Base-by-base conservation (phyloP, 1,140 invertebrate genomes). In the Metaphire vulgaris region DNA sequence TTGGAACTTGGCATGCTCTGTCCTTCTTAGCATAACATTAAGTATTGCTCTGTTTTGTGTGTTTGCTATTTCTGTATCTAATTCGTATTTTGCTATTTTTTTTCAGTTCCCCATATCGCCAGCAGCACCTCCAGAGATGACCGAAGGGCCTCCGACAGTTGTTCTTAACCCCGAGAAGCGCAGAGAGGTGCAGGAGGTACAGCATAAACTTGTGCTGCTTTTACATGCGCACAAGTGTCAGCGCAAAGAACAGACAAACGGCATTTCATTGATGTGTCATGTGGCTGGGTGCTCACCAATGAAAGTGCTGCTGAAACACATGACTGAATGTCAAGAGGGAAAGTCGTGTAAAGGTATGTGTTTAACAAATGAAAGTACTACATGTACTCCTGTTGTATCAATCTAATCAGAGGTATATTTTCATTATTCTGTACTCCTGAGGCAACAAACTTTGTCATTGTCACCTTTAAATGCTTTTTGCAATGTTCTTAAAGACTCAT, bases 211-310 rank as follows among this genome's bases (percentile, higher is more conserved):
- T 30, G 96, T 99, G 41, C 86, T 99, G 15, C 87, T 99, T 33
- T 88, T 99, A 28, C 98, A 99, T 87, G 97, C 98, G 33, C 97
- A 99, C 87, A 99, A 98, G 84, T 99, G 98, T 88, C 96, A 98
- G 86, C 89, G 94, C 68, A 88, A 96, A 64, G 96, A 99, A 77
- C 81, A 85, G 77, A 80, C 80, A n/a, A 83, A 84, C 31, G 41
- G 72, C 34, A 86, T 86, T 79, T 77, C 82, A 34, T 78, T 81
- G 41, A 81, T 89, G 81, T 99, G 98, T 86, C 31, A 32, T 0
- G 81, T 75, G 67, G 86, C 86, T 79, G 78, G 82, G 33, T 99
- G 98, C 88, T 92, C 93, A 84, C 98, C 96, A 0, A 99, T 99
- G 97, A 99, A 99, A 86, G 94, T 94, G 82, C 96, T 99, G n/a